phyloP scores from a whole-genome alignment of 2,113 vertebrate species.

The Nerophis lumbriciformis region DNA sequence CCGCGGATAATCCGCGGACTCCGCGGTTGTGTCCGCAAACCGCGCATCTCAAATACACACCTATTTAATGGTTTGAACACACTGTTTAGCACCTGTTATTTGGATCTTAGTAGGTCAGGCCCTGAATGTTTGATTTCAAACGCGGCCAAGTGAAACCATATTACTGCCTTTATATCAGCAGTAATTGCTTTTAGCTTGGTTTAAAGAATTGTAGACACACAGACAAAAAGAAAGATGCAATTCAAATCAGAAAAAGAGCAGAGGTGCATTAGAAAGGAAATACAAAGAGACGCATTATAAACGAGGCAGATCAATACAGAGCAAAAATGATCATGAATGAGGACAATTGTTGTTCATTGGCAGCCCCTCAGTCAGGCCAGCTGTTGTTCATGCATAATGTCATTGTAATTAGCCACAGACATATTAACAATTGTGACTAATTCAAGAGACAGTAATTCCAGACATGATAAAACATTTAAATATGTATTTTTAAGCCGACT shows the following conservation, averaged over 20 bases:
- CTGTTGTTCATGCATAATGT: constrained; percentile 32
- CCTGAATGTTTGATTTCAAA: too few species aligned
- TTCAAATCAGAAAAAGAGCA: background rate
- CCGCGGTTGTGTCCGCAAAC: too few species aligned
- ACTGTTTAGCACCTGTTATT: too few species aligned
- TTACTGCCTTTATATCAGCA: too few species aligned
- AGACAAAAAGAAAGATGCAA: background rate
- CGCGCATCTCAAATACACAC: too few species aligned
- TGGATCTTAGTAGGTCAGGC: too few species aligned
- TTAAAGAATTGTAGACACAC: too few species aligned
- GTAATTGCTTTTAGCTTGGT: too few species aligned
- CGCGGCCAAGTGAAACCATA: too few species aligned
- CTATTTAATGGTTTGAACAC: too few species aligned
- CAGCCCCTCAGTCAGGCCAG: background rate
- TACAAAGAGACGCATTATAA: constrained; percentile 37
- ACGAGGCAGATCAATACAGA: constrained; percentile 43
- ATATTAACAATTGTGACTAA: constrained; percentile 16
- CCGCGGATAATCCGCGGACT: too few species aligned
- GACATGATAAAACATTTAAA: background rate
- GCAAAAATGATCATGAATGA: constrained; percentile 38
- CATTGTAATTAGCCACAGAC: constrained; percentile 31
- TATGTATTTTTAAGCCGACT: background rate
- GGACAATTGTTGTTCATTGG: constrained; percentile 7
- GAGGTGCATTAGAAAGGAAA: constrained; percentile 9
- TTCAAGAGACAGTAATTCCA: constrained; percentile 11